Conservation (phyloP, 2,888 invertebrate species). For the Tetheella fluctuosa region DNA sequence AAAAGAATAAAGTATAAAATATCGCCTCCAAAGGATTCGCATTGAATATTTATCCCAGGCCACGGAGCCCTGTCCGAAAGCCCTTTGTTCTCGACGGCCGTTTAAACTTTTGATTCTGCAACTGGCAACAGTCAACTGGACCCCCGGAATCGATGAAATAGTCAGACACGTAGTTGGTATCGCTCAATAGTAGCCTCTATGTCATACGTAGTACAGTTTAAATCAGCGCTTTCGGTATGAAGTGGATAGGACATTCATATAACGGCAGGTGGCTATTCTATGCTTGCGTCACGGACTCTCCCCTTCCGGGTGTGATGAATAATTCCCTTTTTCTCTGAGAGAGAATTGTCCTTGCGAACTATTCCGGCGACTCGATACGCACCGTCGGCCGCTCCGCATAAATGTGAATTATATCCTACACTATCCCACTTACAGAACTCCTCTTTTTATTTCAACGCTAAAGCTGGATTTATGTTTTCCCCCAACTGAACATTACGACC, state of each 20-base stretch:
- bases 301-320: slow-evolving; percentile 85
- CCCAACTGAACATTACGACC: slow-evolving; percentile 63
- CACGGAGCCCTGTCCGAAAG: slow-evolving; percentile 74
- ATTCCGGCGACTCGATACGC: slow-evolving; percentile 80
- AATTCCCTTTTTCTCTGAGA: slow-evolving; percentile 82
- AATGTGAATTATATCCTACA: slow-evolving; percentile 81
- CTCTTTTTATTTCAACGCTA: slow-evolving; percentile 77
- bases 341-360: slow-evolving; percentile 82
- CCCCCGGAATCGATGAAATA: slow-evolving; percentile 70
- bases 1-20: slow-evolving; percentile 78
- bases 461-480: slow-evolving; percentile 72
- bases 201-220: slow-evolving; percentile 23
- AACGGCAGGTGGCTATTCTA: slow-evolving; percentile 74
- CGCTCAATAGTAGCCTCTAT: slow-evolving; percentile 42
- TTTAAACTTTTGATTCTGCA: slow-evolving; percentile 85
- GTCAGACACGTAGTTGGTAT: slow-evolving; percentile 31
- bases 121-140: slow-evolving; percentile 82
- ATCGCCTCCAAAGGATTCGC: slow-evolving; percentile 82
- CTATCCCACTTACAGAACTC: slow-evolving; percentile 76
- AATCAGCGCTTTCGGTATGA: slow-evolving; percentile 21
- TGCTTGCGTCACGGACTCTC: slow-evolving; percentile 83
- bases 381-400: slow-evolving; percentile 77
- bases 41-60: slow-evolving; percentile 81
- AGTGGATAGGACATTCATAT: slow-evolving; percentile 50
- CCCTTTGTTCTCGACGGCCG: slow-evolving; percentile 81